These are phyloP conservation scores for Spodoptera picta DNA, from an alignment of 2,888 invertebrate species.

Conservation along the genomic window DNA sequence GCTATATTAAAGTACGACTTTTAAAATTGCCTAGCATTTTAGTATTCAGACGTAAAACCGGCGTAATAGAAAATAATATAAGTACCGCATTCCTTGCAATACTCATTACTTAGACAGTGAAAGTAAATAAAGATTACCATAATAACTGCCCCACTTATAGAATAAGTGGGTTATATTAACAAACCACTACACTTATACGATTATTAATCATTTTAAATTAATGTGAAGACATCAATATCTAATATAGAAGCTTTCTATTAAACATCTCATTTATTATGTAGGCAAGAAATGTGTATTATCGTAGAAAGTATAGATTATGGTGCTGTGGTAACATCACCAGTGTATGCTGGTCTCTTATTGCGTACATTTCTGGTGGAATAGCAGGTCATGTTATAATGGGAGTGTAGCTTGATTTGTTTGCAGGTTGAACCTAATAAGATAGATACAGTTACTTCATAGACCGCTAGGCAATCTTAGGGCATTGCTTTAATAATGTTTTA, in stretches of 20 bases:
- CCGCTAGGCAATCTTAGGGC: conserved; percentile 14
- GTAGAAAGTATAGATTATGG: too few species aligned
- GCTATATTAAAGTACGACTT: too few species aligned
- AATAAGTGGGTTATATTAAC: conserved; percentile 22
- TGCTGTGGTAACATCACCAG: too few species aligned
- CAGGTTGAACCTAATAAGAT: too few species aligned
- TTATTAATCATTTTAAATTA: conserved; percentile 19
- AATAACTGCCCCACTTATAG: conserved; percentile 28
- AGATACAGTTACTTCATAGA: not conserved
- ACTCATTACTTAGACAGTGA: conserved; percentile 15
- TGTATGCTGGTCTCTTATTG: too few species aligned
- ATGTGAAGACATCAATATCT: conserved; percentile 12
- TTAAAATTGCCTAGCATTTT: too few species aligned
- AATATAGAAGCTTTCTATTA: conserved; percentile 15
- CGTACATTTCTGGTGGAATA: conserved; percentile 7
- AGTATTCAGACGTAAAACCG: too few species aligned
- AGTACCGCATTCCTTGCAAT: too few species aligned
- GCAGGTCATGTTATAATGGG: not conserved
- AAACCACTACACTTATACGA: conserved; percentile 5
- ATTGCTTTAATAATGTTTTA: not conserved
- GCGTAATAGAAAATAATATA: too few species aligned
- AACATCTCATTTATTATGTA: conserved; percentile 8
- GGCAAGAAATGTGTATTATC: conserved; percentile 16
- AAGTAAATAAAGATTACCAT: conserved; percentile 24
- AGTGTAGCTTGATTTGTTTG: too few species aligned